These are phyloP conservation scores for Lydus trimaculatus DNA, from an alignment of 2,888 invertebrate species.

Conservation along the genomic window DNA sequence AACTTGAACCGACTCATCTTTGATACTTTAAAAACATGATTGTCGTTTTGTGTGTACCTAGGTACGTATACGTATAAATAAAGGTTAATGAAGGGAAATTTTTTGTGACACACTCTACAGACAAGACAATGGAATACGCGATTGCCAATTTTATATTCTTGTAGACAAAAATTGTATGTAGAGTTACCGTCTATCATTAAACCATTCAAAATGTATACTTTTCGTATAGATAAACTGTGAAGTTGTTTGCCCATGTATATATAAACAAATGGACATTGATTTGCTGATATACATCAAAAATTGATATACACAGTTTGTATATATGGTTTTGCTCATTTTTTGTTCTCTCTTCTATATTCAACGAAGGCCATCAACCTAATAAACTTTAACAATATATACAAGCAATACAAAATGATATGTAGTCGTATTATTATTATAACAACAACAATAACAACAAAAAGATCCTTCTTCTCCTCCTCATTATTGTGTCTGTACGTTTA, in stretches of 20 bases:
- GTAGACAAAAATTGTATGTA: no score
- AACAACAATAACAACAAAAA: no score
- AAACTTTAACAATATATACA: slow-evolving; percentile 18
- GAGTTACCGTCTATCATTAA: background rate
- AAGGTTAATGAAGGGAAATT: no score
- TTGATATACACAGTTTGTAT: background rate
- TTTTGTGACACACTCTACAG: no score
- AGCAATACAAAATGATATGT: background rate
- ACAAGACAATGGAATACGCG: no score
- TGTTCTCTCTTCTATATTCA: background rate
- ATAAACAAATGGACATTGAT: slow-evolving; percentile 9
- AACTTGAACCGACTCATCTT: no score
- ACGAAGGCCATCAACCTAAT: slow-evolving; percentile 30
- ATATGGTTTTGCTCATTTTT: background rate
- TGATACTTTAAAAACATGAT: no score
- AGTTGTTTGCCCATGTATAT: background rate
- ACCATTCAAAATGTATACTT: background rate
- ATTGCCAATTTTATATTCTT: background rate
- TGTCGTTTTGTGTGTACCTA: no score
- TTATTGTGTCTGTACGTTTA: background rate
- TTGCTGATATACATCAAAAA: background rate
- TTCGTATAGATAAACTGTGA: slow-evolving; percentile 9
- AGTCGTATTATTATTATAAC: no score
- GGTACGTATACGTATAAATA: no score
- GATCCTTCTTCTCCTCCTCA: slow-evolving; percentile 3